These are phyloP conservation scores for Xanthia icteritia DNA, from an alignment of 2,888 invertebrate species.

Conservation along the genomic window DNA sequence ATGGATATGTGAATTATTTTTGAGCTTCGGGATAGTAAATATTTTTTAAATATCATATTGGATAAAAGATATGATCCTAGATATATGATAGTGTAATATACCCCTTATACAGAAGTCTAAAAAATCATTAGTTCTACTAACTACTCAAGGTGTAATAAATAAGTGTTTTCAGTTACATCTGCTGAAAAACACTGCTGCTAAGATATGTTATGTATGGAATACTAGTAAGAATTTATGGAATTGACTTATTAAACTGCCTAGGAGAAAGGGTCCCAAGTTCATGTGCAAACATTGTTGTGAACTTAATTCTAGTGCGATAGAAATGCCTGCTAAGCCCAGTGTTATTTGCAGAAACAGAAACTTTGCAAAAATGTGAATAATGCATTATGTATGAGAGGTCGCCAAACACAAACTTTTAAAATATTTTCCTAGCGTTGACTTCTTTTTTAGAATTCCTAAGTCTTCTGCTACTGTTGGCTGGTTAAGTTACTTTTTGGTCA, in stretches of 20 bases:
- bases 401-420: conserved; percentile 19
- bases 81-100: neutral
- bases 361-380: conserved; percentile 25
- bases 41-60: neutral
- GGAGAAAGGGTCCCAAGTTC: neutral
- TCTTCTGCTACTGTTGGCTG: neutral
- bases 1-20: neutral
- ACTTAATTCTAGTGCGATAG: neutral
- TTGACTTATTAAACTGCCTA: neutral
- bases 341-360: conserved; percentile 13
- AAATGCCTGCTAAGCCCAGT: neutral
- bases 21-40: neutral
- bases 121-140: neutral
- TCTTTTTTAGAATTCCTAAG: neutral
- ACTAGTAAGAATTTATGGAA: neutral
- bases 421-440: conserved; percentile 19
- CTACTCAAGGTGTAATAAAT: neutral
- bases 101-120: neutral
- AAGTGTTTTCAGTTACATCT: neutral
- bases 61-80: neutral
- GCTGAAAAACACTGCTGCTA: neutral
- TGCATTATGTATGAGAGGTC: conserved; percentile 32
- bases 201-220: neutral
- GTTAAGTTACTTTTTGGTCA: neutral
- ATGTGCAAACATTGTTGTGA: neutral